Evolutionary conservation across 2,113 vertebrate genomes (phyloP), one percentile per base, ranked within the genome.

Genomic region (Urocitellus parryii): DNA sequence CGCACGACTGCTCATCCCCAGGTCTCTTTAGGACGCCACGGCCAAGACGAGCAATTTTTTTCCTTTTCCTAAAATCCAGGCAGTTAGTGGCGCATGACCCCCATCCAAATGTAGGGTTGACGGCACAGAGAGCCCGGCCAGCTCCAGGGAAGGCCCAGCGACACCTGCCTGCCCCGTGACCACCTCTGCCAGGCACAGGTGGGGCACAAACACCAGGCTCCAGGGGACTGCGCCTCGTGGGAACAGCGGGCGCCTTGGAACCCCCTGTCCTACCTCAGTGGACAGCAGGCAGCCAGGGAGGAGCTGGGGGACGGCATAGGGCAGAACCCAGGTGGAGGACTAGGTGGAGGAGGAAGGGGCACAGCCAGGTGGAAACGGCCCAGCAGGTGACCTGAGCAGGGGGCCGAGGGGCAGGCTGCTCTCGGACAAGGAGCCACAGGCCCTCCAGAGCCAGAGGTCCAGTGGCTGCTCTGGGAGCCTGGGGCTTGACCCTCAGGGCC

Each of bases 61-160:
- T 18, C 27, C 34, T 68, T 76, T 84, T 37, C 84, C 89, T 88
- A 68, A 89, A 88, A 78, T 68, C 78, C 11, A 79, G 13, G 51
- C 78, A 17, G 72, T 56, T 20, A 29, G 67, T 12, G 13, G 8
- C 65, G 32, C 17, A 32, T 32, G 7, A 16, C n/a, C 9, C 39
- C 48, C 63, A 5, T 24, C 25, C 39, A 32, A 58, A 58, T 0
- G 27, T 25, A 91, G 77, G 5, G 42, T 22, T 39, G n/a, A 8
- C 32, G 32, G 4, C 88, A 9, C 32, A 37, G 61, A 37, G 24
- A 18, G 24, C 34, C 32, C 74, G 18, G 45, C 34, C 22, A 45
- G 0, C 37, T 18, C 12, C 56, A 53, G 5, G 63, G 67, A 18
- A 1, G 9, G 34, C 27, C 13, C 27, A 22, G 48, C 22, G 65